Base-by-base conservation (phyloP, 2,797 vertebrate genomes). In the Lithobates pipiens region DNA sequence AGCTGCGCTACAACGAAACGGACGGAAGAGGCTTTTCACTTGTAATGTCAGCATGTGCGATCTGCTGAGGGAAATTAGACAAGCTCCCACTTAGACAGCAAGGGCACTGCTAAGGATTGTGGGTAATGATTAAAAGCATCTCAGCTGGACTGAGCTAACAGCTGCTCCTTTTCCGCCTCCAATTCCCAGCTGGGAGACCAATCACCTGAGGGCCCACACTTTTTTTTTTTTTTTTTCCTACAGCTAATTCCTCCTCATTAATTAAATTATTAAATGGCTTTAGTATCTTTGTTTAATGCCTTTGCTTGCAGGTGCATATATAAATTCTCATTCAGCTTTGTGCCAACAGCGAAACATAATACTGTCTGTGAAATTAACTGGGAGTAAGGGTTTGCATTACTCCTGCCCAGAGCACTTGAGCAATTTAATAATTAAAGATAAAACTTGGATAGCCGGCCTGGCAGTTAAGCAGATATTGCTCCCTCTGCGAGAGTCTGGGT, bases 81-180 rank as follows among this genome's bases (percentile, higher is more conserved):
- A 74, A 86, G 80, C 80, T 86, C 85, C 42, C 68, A 83, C 80
- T 83, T 57, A 73, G 85, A 86, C 73, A 46, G 79, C 85, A 82
- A 86, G 76, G 80, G 80, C 80, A 78, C 69, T 32, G 80, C 75
- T 25, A 76, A 32, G 85, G 39, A 82, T 86, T 86, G 36, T 79
- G 85, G 85, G 75, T 73, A 86, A 82, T 83, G 80, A 86, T 83
- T 83, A 86, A 86, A 83, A 86, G 80, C 68, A 83, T 86, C 80
- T 87, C 80, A 83, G 80, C 69, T 87, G 76, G 85, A 83, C 80
- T 57, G 76, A 69, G 76, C 80, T 79, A 83, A 75, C 85, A 87
- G 80, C 80, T 87, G 81, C 80, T 87, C 81, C 65, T 79, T 79
- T 83, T 82, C 70, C 76, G 76, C 77, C 72, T 87, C 50, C 42